Evolutionary conservation across 1,140 invertebrate species (phyloP).

Genomic region (Lepidurus apus): DNA sequence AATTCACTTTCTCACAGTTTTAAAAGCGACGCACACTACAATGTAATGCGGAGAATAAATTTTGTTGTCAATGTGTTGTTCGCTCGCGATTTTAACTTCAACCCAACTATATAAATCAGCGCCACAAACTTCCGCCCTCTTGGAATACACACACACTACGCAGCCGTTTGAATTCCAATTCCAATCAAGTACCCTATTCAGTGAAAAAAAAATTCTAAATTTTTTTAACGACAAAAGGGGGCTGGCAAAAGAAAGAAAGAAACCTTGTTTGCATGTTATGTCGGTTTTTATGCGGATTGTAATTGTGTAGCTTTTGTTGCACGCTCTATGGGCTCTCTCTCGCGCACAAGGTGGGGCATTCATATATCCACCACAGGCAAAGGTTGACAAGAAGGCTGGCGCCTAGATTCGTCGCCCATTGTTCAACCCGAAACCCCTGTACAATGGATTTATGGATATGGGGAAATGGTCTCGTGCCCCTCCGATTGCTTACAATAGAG

Average conservation of each 20-base stretch:
- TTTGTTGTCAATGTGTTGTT: no score
- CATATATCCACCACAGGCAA: background rate
- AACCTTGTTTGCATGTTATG: constrained; percentile 19
- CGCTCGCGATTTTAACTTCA: background rate
- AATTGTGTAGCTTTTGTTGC: background rate
- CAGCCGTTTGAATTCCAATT: background rate
- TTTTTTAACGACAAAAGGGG: background rate
- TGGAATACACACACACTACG: background rate
- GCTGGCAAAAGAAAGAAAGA: background rate
- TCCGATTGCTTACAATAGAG: background rate
- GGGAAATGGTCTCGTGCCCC: constrained; percentile 12
- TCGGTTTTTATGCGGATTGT: constrained; percentile 14
- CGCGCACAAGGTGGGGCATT: constrained; percentile 6
- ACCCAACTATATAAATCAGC: background rate
- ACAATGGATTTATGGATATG: constrained; percentile 16
- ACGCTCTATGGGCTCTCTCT: background rate
- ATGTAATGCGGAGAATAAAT: no score
- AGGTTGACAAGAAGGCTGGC: constrained; percentile 6
- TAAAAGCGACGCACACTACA: no score
- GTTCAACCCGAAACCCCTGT: background rate
- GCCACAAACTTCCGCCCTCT: background rate
- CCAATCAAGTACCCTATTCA: constrained; percentile 2
- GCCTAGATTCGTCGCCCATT: background rate
- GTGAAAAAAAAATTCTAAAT: background rate
- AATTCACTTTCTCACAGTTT: no score